Base-by-base conservation (phyloP, 2,113 vertebrate genomes). In the Aldabrachelys gigantea region DNA sequence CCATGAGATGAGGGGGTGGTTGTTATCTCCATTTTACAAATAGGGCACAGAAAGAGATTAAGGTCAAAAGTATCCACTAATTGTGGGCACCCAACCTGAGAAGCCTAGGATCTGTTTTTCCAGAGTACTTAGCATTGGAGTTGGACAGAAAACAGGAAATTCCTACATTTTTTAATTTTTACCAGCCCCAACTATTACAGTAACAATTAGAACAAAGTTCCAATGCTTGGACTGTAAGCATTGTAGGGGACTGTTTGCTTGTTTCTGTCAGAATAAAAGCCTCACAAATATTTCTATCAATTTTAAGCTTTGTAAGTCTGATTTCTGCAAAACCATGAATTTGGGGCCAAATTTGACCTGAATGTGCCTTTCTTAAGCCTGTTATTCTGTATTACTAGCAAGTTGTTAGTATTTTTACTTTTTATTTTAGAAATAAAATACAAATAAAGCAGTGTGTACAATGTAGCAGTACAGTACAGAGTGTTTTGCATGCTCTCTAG, bases 361-460 rank as follows among this genome's bases (percentile, higher is more conserved):
- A 65, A 35, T 65, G 59, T 59, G 27, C 57, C 57, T 31, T 95
- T 21, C 80, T 84, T 88, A 14, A 14, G 75, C 24, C 24, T 79
- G 5, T 25, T 90, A 80, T 91, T 93, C 85, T 89, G 82, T 85
- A 86, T 38, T 59, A 89, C 69, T 59, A 95, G 82, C 44, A 94
- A 94, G 38, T 89, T 19, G 87, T 84, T 93, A 44, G 76, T 84
- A 25, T 52, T 90, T 95, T 93, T 80, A 81, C 4, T 56, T 83
- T 27, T 85, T 92, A 87, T 93, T 94, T 97, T 93, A 91, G 84
- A 93, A 49, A 24, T 29, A 24, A 62, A 54, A 62, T 85, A 82
- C 79, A 93, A 88, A 86, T 54, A 41, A 41, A 92, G 27, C 78
- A 86, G 80, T 47, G 53, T 54, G 90, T 87, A 59, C 17, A 81